Evolutionary conservation across 1,140 invertebrate genomes (phyloP), one percentile per base, ranked within the genome.

Genomic region (Drosophila melanica): DNA sequence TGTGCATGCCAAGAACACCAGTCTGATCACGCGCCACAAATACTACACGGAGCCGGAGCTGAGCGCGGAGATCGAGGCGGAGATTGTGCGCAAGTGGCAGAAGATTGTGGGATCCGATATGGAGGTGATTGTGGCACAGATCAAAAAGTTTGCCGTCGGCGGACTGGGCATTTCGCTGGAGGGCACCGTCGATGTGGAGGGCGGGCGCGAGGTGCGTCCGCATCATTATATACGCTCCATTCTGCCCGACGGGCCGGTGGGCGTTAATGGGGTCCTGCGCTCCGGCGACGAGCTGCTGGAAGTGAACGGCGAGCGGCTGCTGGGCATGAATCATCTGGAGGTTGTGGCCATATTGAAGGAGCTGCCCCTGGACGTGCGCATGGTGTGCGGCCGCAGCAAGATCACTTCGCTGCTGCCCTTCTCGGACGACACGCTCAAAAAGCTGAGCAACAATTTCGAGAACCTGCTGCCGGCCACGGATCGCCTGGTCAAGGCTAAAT

Each of bases 261-360:
- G 98, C 16, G 94, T 96, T 48, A 98, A 97, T 91, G 96, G 95
- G 5, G 93, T 94, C 20, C 93, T 99, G 2, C 94, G 94, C 64
- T 96, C 96, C 55, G 97, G 98, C 3, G 98, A 99, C 93, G 98
- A 99, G 92, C 93, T 99, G 23, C 93, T 92, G 72, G 93, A 99
- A 96, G 98, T 99, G 5, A 99, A 99, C 93, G 98, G 98, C 5
- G 95, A 97, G 86, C 95, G 97, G 60, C 93, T 99, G n/a, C 94
- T 99, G 53, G 98, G 98, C 44, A 97, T 99, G 93, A 98, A 98
- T 93, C 98, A 99, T 92, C 95, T 98, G 91, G 98, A 99, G 92
- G 98, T 99, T 60, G 98, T 99, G 53, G 96, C 95, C 63, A 98
- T 98, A 81, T 93, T 99, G 14, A 99, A 99, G 93, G 98, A 99